Base-by-base conservation (phyloP, 2,113 vertebrate species). In the Ariopsis seemanni region DNA sequence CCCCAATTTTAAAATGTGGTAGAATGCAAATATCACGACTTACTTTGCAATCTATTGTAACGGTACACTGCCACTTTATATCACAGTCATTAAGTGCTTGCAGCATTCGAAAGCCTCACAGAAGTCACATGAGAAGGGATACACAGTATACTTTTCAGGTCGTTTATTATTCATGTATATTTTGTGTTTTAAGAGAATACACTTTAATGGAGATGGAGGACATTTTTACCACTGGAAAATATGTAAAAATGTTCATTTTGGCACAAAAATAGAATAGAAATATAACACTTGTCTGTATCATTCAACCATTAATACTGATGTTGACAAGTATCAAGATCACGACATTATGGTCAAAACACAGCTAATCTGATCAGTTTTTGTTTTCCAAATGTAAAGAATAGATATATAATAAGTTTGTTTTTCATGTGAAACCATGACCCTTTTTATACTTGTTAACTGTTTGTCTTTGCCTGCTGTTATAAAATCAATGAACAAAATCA, bases 181-280 rank as follows among this genome's bases (percentile, higher is more conserved):
- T 87, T 84, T 86, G 80, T 67, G 50, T 79, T 86, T 80, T 60
- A 69, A 79, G 58, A 83, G 80, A 80, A 58, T 77, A 82, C 67
- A 88, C 42, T 82, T 88, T 72, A 85, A 87, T 87, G 62, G 79
- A 90, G 86, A 89, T 87, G 81, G 81, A 67, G 69, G 78, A 88
- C 88, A 88, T 90, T 88, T 89, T 84, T 86, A 86, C 84, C 85
- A 87, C 75, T 88, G 78, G 63, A 89, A 84, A 87, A 86, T 85
- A 79, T 84, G 88, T 89, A 89, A 89, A 89, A 87, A 91, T 88
- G 48, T 83, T 82, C 5, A 79, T 87, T 86, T 89, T 90, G 90
- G 87, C 90, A 91, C 90, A 91, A 91, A 91, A 91, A 90, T 91
- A 90, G 69, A 90, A 85, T 91, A 91, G 81, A 91, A 91, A 91